Conservation (phyloP, 1,140 invertebrate species). For the Calephelis nemesis region DNA sequence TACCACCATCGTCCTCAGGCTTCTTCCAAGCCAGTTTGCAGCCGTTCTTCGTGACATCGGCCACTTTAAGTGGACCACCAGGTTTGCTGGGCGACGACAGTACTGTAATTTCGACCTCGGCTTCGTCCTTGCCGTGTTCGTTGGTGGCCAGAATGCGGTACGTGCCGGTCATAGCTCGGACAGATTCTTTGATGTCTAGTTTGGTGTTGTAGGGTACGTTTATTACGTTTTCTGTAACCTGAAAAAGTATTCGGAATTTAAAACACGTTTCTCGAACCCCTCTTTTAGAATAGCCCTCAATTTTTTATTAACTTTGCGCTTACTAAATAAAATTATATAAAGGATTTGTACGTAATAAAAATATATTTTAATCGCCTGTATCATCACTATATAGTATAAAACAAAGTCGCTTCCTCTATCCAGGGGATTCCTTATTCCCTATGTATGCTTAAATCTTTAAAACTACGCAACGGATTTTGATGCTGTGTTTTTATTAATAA, state of each 20-base stretch:
- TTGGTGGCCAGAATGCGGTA: slow-evolving; percentile 96
- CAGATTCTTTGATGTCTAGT: slow-evolving; percentile 90
- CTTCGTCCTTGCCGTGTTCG: slow-evolving; percentile 95
- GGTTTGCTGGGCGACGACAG: slow-evolving; percentile 91
- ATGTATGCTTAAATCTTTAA: no score
- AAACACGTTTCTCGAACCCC: no score
- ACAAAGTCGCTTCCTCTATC: no score
- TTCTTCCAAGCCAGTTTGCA: slow-evolving; percentile 98
- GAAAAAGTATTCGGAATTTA: not conserved
- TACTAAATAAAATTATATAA: no score
- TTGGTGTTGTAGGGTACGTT: slow-evolving; percentile 97
- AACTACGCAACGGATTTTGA: no score
- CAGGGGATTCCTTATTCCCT: no score
- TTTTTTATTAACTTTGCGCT: no score
- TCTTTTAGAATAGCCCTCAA: no score
- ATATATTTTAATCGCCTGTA: no score
- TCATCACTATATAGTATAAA: no score
- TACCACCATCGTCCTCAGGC: slow-evolving; percentile 98
- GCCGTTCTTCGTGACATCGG: slow-evolving; percentile 92
- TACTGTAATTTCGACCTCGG: slow-evolving; percentile 95
- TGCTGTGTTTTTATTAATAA: no score
- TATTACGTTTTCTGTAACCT: slow-evolving; percentile 84
- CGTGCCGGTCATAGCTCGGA: slow-evolving; percentile 91
- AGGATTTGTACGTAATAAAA: no score
- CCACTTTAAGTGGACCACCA: slow-evolving; percentile 94